Base-by-base conservation (phyloP, 1,140 invertebrate genomes). In the Zelostemma sp. region DNA sequence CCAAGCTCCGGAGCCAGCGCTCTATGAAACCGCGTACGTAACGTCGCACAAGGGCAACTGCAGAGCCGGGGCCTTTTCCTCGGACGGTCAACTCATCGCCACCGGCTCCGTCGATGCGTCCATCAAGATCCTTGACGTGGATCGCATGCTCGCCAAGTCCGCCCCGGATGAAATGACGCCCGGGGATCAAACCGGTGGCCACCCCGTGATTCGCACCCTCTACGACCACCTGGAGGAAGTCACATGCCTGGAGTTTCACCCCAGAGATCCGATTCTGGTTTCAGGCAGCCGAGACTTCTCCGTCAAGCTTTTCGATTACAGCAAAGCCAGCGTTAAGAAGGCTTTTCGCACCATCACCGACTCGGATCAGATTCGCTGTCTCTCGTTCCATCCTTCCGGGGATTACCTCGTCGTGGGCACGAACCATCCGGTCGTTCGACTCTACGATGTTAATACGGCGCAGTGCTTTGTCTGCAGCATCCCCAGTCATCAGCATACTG, bases 211-310 rank as follows among this genome's bases (percentile, higher is more conserved):
- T 67, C 88, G 97, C 58, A 99, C 98, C 4, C 86, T 99, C n/a
- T 99, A 99, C 80, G 98, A 99, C 85, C 97, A 99, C 81, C 90
- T 95, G 43, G 97, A 98, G 85, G 98, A 99, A 88, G 97, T 99
- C 0, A 98, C 96, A 0, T 95, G 93, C 73, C 82, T 99, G 14
- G 96, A 98, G 74, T 99, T 99, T 86, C 98, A 99, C 86, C 98
- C 98, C 0, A 89, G 91, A 41, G 93, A 95, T 74, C 94, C 96
- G 63, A 93, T 99, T 73, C 87, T 99, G 15, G 93, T 94, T 0
- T 99, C 97, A 5, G 98, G 97, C 0, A 97, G 95, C 35, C 89
- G 92, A 50, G 98, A 99, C 82, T 95, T 92, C 76, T 96, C 95
- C 3, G 91, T 99, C 17, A 97, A 99, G 81, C 88, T 99, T 14